phyloP scores from a whole-genome alignment of 2,888 invertebrate genomes.

The Lithophane leautieri region DNA sequence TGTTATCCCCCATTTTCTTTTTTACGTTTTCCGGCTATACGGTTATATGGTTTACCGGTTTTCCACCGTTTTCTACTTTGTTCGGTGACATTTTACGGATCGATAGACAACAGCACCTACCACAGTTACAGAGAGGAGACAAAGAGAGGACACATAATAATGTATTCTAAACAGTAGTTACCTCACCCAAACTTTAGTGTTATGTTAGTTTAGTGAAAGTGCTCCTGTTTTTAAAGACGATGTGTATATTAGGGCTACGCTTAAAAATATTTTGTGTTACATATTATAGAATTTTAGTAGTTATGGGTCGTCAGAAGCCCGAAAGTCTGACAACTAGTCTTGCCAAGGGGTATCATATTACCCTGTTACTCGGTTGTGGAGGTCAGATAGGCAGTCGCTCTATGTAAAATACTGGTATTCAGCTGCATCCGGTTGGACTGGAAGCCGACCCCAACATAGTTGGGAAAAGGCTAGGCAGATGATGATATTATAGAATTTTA shows the following conservation, averaged over 20 bases:
- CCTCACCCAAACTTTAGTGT: constrained; percentile 8
- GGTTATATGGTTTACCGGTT: constrained; percentile 28
- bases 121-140: constrained; percentile 17
- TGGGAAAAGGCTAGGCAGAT: no score
- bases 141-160: constrained; percentile 32
- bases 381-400: no score
- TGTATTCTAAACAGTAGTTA: constrained; percentile 32
- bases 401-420: no score
- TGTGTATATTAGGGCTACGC: background rate
- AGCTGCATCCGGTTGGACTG: no score
- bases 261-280: background rate
- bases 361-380: no score
- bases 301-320: no score
- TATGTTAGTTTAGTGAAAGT: constrained; percentile 17
- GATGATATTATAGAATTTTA: no score
- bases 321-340: no score
- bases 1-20: constrained; percentile 10
- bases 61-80: constrained; percentile 30
- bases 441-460: no score
- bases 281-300: background rate
- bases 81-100: constrained; percentile 46
- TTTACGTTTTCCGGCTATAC: constrained; percentile 33
- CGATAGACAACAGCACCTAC: constrained; percentile 48
- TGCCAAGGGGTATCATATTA: no score
- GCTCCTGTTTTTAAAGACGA: constrained; percentile 25